These are phyloP conservation scores for Desmophyllum pertusum DNA, from an alignment of 92 coral and sea anemone species.

Conservation along the genomic window DNA sequence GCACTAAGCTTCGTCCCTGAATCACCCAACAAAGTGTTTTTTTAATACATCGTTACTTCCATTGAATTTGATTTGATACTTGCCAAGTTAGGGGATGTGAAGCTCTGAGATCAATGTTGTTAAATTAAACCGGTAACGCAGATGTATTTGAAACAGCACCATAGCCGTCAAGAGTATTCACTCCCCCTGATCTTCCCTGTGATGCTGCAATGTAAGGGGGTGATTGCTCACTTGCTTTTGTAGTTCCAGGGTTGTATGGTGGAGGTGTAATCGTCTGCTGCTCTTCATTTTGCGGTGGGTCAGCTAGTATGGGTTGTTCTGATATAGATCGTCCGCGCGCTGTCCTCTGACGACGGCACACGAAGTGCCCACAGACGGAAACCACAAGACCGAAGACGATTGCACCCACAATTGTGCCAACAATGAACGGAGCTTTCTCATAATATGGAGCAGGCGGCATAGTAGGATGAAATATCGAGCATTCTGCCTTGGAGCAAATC, in stretches of 20 bases:
- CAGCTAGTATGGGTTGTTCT: neutral
- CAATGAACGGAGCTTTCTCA: too few species aligned
- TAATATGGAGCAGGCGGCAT: too few species aligned
- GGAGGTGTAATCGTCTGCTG: neutral
- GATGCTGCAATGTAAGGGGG: slow-evolving; percentile 31
- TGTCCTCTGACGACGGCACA: neutral
- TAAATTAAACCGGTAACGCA: neutral
- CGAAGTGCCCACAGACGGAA: neutral
- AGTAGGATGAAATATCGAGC: too few species aligned
- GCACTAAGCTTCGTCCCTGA: too few species aligned
- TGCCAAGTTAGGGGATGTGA: too few species aligned
- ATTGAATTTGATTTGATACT: too few species aligned
- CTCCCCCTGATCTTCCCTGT: neutral
- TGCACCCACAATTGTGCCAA: too few species aligned
- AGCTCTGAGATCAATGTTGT: too few species aligned
- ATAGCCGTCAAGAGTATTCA: neutral
- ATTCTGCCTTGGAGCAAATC: neutral
- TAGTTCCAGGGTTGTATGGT: slow-evolving; percentile 17
- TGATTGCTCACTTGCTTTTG: neutral
- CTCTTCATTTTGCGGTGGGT: slow-evolving; percentile 2
- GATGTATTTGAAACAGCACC: neutral
- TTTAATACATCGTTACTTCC: too few species aligned
- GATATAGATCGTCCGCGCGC: neutral
- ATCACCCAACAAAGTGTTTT: too few species aligned
- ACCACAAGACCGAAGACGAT: neutral